phyloP scores from a whole-genome alignment of 2,113 vertebrate species.

The Embiotoca jacksoni region DNA sequence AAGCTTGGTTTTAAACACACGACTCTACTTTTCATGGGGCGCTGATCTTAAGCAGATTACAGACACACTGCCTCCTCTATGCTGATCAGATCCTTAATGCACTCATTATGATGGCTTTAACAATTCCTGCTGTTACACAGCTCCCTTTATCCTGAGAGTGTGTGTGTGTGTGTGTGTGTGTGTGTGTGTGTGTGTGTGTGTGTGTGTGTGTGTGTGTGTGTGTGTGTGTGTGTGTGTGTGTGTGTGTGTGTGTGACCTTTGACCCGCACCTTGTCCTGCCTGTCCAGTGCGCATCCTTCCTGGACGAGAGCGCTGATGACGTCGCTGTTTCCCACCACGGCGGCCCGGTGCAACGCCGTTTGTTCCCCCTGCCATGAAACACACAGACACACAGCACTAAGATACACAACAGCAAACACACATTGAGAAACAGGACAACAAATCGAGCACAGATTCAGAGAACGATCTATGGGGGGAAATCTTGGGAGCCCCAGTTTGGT shows the following conservation, averaged over 20 bases:
- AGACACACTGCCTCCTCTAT: too few relatives aligned
- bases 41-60: too few relatives aligned
- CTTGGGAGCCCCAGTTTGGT: neutral
- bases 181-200: neutral
- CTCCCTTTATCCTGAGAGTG: too few relatives aligned
- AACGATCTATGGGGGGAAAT: neutral
- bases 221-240: neutral
- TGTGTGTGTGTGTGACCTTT: neutral
- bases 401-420: neutral
- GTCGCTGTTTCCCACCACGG: slow-evolving; percentile 92
- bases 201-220: neutral
- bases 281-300: slow-evolving; percentile 94
- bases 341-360: slow-evolving; percentile 94
- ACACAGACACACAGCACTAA: slow-evolving; percentile 22
- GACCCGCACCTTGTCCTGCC: slow-evolving; percentile 94
- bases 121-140: too few relatives aligned
- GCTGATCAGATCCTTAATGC: too few relatives aligned
- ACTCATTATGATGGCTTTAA: too few relatives aligned
- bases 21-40: too few relatives aligned
- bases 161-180: neutral
- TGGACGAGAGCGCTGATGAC: slow-evolving; percentile 90
- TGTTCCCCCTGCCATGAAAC: slow-evolving; percentile 89
- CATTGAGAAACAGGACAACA: neutral
- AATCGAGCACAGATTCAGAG: neutral
- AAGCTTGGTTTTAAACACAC: too few relatives aligned